Evolutionary conservation across 2,888 invertebrate genomes (phyloP).

Genomic region (Tachina fera): DNA sequence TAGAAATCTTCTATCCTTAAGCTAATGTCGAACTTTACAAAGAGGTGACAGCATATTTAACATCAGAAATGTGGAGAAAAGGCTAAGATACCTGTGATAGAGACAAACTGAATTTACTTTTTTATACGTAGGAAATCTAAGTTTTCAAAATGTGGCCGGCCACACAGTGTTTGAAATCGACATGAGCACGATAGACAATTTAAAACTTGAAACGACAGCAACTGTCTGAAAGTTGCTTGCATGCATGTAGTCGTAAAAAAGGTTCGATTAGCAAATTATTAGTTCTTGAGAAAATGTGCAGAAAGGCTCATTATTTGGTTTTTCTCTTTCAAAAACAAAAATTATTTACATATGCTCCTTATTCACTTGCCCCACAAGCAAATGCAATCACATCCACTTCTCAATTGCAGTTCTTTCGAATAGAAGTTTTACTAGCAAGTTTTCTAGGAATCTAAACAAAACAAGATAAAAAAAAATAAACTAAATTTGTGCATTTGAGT

Average conservation of each 20-base stretch:
- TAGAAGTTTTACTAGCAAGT: slow-evolving; percentile 6
- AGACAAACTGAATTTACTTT: slow-evolving; percentile 11
- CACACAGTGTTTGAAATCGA: slow-evolving; percentile 13
- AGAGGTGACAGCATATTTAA: slow-evolving; percentile 71
- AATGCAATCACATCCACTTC: background rate
- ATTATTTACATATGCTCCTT: background rate
- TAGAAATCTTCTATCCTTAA: slow-evolving; percentile 61
- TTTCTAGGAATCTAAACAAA: background rate
- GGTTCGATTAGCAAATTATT: background rate
- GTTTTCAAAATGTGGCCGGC: slow-evolving; percentile 16
- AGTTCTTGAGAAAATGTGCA: background rate
- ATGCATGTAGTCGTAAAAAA: background rate
- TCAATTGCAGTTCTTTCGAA: background rate
- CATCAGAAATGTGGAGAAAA: slow-evolving; percentile 48
- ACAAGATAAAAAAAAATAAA: background rate
- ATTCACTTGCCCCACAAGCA: background rate
- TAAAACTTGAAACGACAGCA: slow-evolving; percentile 33
- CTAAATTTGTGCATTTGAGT: slow-evolving; percentile 21
- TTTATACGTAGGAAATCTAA: background rate
- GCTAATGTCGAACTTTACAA: slow-evolving; percentile 63
- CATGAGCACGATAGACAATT: slow-evolving; percentile 3
- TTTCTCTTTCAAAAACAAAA: background rate
- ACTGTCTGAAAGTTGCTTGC: background rate
- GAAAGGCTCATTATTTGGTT: background rate
- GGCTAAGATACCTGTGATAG: background rate